phyloP scores from a whole-genome alignment of 1,140 invertebrate genomes.

The Saxidomus purpurata region DNA sequence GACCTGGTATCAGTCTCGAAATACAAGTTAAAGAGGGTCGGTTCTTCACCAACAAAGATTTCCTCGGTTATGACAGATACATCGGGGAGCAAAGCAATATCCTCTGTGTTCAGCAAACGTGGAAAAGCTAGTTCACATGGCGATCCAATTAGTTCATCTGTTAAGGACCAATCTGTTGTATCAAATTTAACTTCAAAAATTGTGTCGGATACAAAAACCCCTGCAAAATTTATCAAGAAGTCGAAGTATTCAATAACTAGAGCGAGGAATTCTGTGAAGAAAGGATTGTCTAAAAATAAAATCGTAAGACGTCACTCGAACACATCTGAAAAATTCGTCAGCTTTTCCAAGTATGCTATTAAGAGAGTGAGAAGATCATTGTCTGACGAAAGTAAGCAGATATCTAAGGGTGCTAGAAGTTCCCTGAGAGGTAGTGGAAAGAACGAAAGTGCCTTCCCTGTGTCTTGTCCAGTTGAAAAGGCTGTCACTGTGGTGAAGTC shows the following conservation, averaged over 20 bases:
- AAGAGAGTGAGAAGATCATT: slow-evolving; percentile 49
- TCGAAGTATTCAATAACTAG: slow-evolving; percentile 48
- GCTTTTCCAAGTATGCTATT: slow-evolving; percentile 42
- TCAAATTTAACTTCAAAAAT: background rate
- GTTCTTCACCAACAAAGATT: background rate
- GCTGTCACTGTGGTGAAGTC: slow-evolving; percentile 61
- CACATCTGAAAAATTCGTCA: slow-evolving; percentile 28
- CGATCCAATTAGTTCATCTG: background rate
- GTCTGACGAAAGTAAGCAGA: slow-evolving; percentile 33
- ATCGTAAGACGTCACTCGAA: background rate
- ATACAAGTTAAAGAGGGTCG: background rate
- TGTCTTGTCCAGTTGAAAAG: slow-evolving; percentile 12
- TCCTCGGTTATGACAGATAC: too few species aligned
- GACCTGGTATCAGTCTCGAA: slow-evolving; percentile 22
- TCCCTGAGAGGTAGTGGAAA: background rate
- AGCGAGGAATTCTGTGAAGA: background rate
- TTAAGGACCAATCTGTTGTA: background rate
- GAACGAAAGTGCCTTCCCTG: background rate
- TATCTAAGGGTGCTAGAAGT: background rate
- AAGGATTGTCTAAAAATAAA: background rate
- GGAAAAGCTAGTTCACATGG: background rate
- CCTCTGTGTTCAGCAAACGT: background rate
- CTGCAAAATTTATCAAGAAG: slow-evolving; percentile 28
- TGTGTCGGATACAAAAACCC: background rate
- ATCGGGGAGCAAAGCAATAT: background rate